Conservation (phyloP, 2,888 invertebrate genomes). For the Sicus ferrugineus region DNA sequence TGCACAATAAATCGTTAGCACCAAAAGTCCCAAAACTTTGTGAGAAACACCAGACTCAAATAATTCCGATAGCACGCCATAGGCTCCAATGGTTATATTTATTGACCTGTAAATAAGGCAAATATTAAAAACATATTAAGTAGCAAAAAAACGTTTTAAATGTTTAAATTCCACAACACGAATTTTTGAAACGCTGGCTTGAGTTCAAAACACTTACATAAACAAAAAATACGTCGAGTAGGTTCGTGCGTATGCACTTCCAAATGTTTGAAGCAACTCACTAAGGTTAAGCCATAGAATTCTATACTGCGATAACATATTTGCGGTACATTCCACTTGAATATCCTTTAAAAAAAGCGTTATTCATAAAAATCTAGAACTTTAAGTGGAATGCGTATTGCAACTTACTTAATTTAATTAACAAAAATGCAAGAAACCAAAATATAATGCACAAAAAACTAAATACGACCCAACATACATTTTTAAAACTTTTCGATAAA, state of each 20-base stretch:
- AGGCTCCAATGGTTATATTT: constrained; percentile 73
- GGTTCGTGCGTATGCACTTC: constrained; percentile 74
- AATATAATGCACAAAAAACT: background rate
- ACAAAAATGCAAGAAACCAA: background rate
- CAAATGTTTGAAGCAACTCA: constrained; percentile 71
- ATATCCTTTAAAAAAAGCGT: constrained; percentile 66
- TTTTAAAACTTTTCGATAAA: constrained; percentile 67
- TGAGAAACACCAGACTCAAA: constrained; percentile 74
- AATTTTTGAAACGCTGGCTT: background rate
- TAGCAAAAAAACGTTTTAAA: background rate
- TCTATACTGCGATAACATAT: constrained; percentile 70
- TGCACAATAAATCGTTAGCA: constrained; percentile 71
- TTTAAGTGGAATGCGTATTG: too few species aligned
- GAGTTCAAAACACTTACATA: constrained; percentile 35
- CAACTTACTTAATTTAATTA: too few species aligned
- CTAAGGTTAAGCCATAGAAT: constrained; percentile 73
- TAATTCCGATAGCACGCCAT: constrained; percentile 73
- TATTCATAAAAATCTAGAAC: background rate
- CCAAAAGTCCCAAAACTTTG: constrained; percentile 73
- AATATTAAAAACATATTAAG: background rate
- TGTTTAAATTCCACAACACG: too few species aligned
- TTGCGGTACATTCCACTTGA: constrained; percentile 67
- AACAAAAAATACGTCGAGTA: constrained; percentile 70
- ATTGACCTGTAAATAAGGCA: constrained; percentile 65
- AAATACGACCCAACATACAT: constrained; percentile 54